Percentiles rank a stretch among this genome's conserved stretches.
Conservation (phyloP, 2,888 invertebrate species). For the Hartigia nigra region DNA sequence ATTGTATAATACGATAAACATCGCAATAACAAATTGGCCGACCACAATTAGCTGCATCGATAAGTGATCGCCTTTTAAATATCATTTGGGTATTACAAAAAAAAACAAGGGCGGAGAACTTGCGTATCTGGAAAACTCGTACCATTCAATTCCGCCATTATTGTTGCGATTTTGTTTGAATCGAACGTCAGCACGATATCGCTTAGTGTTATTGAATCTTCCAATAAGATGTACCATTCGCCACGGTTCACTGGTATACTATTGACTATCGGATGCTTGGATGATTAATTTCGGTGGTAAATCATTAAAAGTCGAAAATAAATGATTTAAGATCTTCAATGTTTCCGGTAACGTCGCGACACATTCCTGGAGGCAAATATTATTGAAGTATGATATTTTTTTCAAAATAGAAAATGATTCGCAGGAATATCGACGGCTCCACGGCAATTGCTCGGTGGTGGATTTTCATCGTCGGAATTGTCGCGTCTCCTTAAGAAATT, state of each 20-base stretch:
- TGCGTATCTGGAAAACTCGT: neutral
- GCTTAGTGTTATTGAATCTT: neutral
- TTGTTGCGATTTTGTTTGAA: neutral
- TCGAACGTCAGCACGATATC: neutral
- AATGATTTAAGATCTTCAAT: neutral
- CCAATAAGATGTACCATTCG: neutral
- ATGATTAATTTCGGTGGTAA: conserved; percentile 12
- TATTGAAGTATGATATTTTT: neutral
- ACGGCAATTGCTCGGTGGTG: conserved; percentile 69
- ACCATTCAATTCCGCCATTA: neutral
- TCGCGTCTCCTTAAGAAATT: conserved; percentile 45
- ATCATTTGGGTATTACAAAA: neutral
- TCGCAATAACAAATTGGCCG: neutral
- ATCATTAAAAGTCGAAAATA: neutral
- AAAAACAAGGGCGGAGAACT: neutral
- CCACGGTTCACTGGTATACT: neutral
- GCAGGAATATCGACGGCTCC: conserved; percentile 60
- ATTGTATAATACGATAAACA: neutral
- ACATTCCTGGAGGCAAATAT: neutral
- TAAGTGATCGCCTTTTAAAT: neutral
- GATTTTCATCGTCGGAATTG: conserved; percentile 67
- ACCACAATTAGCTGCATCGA: neutral
- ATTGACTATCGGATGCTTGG: conserved; percentile 1
- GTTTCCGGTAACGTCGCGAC: neutral
- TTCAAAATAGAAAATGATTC: conserved; percentile 50